phyloP scores from a whole-genome alignment of 2,113 vertebrate species.

The Vimba vimba region DNA sequence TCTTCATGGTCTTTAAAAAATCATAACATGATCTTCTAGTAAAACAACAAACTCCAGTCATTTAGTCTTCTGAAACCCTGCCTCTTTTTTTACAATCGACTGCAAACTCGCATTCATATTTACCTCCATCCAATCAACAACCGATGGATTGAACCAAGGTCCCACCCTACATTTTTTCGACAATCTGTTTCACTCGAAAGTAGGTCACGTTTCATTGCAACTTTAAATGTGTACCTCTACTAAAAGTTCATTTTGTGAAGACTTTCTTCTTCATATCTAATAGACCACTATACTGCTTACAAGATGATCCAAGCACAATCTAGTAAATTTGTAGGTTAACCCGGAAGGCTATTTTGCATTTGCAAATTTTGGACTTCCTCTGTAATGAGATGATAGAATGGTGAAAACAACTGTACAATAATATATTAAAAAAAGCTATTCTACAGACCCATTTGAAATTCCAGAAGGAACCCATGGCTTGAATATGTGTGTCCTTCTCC shows the following conservation, averaged over 20 bases:
- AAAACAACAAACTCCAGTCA: too few relatives aligned
- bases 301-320: too few relatives aligned
- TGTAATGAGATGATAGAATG: not conserved
- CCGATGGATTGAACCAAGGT: too few relatives aligned
- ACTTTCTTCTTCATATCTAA: not conserved
- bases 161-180: too few relatives aligned
- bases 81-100: not conserved
- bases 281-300: not conserved
- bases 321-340: not conserved
- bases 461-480: not conserved
- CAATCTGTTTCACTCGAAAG: too few relatives aligned
- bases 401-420: not conserved
- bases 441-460: not conserved
- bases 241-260: not conserved
- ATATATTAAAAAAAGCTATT: not conserved
- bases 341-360: not conserved
- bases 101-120: not conserved
- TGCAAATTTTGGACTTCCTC: not conserved
- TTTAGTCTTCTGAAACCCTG: too few relatives aligned
- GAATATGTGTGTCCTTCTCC: not conserved
- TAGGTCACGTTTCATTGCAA: too few relatives aligned
- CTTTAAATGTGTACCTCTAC: too few relatives aligned
- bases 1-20: too few relatives aligned
- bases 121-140: not conserved
- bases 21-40: too few relatives aligned